A percentile compares a stretch with the other conserved stretches of the same genome.
Conservation (phyloP, 2,888 invertebrate genomes). For the Eugnorisma glareosa region DNA sequence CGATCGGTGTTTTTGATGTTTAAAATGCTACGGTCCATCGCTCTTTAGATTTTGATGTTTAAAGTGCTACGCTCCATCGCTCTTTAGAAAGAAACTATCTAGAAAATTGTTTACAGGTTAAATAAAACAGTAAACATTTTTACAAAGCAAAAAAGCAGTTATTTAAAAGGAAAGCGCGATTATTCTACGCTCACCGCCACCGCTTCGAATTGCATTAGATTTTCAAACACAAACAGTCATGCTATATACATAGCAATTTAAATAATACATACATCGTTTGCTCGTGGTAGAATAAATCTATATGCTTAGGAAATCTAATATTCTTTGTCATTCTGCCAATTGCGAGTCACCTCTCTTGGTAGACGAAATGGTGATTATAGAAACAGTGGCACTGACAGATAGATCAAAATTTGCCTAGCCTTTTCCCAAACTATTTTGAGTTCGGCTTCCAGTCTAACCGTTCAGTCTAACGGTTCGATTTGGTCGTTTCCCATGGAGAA, state of each 20-base stretch:
- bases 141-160: background rate
- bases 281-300: background rate
- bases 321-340: background rate
- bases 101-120: background rate
- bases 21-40: too few relatives aligned
- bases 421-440: too few relatives aligned
- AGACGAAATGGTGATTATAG: background rate
- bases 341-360: background rate
- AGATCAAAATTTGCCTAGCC: too few relatives aligned
- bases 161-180: background rate
- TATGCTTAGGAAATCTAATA: background rate
- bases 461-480: too few relatives aligned
- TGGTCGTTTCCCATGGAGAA: too few relatives aligned
- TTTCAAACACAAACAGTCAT: slow-evolving; percentile 31
- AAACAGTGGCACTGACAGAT: background rate
- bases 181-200: background rate
- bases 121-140: slow-evolving; percentile 11
- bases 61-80: too few relatives aligned
- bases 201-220: slow-evolving; percentile 35
- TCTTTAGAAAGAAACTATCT: background rate
- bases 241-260: slow-evolving; percentile 10
- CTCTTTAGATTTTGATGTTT: too few relatives aligned
- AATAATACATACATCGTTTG: background rate
- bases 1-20: too few relatives aligned
- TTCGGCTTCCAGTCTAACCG: too few relatives aligned